Conservation (phyloP, 2,888 invertebrate species). For the Smittia aterrima region DNA sequence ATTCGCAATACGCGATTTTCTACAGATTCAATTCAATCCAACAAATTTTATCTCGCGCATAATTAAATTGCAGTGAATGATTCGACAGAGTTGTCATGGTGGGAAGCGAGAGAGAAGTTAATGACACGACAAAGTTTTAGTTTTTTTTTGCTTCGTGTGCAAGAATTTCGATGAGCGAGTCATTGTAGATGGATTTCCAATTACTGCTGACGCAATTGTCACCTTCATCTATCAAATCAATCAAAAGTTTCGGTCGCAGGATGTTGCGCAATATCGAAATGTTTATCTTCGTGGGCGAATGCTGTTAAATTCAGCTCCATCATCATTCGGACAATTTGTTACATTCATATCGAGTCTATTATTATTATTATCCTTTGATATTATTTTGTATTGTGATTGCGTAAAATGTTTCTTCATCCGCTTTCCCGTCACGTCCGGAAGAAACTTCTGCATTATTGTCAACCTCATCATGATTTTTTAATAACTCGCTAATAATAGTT, state of each 20-base stretch:
- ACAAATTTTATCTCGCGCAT: conserved; percentile 22
- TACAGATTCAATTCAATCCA: too few relatives aligned
- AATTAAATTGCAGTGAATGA: conserved; percentile 32
- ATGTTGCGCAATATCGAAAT: background rate
- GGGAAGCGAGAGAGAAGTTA: too few relatives aligned
- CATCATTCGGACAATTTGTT: conserved; percentile 24
- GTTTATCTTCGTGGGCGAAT: background rate
- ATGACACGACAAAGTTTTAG: background rate
- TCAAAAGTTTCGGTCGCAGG: background rate
- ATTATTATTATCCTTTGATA: background rate
- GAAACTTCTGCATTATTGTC: conserved; percentile 1
- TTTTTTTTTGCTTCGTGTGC: background rate
- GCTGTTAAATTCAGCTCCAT: conserved; percentile 17
- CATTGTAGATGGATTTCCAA: background rate
- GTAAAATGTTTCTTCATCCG: background rate
- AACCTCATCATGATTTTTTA: conserved; percentile 41
- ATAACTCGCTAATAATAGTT: conserved; percentile 27
- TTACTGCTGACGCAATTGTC: conserved; percentile 24
- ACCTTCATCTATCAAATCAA: conserved; percentile 34
- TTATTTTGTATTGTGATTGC: conserved; percentile 6
- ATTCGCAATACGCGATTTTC: too few relatives aligned
- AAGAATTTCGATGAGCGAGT: background rate
- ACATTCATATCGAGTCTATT: background rate
- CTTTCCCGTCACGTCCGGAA: conserved; percentile 20
- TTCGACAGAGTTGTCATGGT: background rate